Evolutionary conservation across 2,113 vertebrate species (phyloP), one percentile per base, ranked within the genome.

Genomic region (Nematolebias whitei): DNA sequence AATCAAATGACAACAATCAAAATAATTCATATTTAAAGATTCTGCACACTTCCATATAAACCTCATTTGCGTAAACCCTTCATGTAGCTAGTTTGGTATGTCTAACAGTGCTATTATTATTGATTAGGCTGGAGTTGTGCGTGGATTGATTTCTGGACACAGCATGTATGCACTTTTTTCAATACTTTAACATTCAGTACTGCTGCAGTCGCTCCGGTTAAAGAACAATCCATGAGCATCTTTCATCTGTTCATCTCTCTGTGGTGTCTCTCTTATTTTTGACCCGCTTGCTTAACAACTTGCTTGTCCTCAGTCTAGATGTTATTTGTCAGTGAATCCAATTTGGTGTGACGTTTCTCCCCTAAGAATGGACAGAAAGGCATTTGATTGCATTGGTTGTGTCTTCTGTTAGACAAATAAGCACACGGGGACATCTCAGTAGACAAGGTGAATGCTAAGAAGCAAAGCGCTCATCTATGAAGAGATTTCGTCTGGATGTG

Each of bases 271-370:
- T 54, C 56, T 80, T 19, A 82, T 82, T 77, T 81, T 69, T 82
- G 80, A 86, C 74, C 56, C 5, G 24, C 65, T 47, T 68, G 66
- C 55, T 43, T 79, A 82, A 82, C 70, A 82, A 79, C 70, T 63
- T 64, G 71, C 41, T 66, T 74, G 67, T 69, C 72, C 67, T 64
- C 80, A 69, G 82, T 71, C 69, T 78, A 89, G 87, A 86, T 78
- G 79, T 78, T 84, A 84, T 83, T 81, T 80, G 75, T 75, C 69
- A 76, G 77, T 81, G 65, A 85, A 88, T 87, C 85, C 82, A 89
- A 86, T 90, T 89, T 71, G 64, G 66, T 71, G 26, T 80, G 60
- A 61, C 68, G 62, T 68, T 71, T 63, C 43, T 85, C 73, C 74
- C 79, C 41, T 65, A 80, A 74, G 85, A 82, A 41, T 24, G 56